Base-by-base conservation (phyloP, 2,888 invertebrate species). In the Melitaea athalia region DNA sequence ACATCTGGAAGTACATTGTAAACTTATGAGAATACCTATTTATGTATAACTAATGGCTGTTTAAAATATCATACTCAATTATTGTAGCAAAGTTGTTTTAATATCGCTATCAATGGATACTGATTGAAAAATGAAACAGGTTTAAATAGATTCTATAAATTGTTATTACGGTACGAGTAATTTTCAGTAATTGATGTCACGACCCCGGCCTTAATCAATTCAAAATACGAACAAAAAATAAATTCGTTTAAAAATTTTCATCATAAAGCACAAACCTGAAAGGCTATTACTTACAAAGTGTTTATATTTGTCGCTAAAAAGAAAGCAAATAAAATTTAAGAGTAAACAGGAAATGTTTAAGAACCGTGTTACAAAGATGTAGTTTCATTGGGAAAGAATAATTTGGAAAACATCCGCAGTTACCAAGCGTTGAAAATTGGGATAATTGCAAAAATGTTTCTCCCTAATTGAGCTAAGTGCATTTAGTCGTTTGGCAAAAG, bases 401-500 rank as follows among this genome's bases (percentile, higher is more conserved):
- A 55, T 55, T 55, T 14, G 5, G 33, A 33, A 33, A n/a, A 33
- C 14, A 55, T 55, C 14, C 31, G 53, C 53, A 55, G n/a, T 55
- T 14, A 55, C n/a, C 47, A 5, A 12, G 57, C 38, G 38, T 42
- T 42, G 5, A 10, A 57, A 42, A 57, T 52, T 42, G 15, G 57
- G 38, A 42, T 42, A 42, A 42, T 8, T 14, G n/a, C n/a, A 52
- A 0, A 45, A 65, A 17, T 45, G 31, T 65, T 52, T 65, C n/a
- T 14, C 1, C 15, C 49, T 57, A 49, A 68, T 64, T 68, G 61
- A 61, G 17, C 61, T 49, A 62, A 68, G 57, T 68, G 68, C 61
- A 57, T 64, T 33, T n/a, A 11, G 43, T 50, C 38, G 57, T 68
- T 68, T 68, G 42, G 53, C 33, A 24, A 5, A 31, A 24, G 17